Evolutionary conservation across 1,140 invertebrate species (phyloP).

Genomic region (Pseudomyrmex gracilis): DNA sequence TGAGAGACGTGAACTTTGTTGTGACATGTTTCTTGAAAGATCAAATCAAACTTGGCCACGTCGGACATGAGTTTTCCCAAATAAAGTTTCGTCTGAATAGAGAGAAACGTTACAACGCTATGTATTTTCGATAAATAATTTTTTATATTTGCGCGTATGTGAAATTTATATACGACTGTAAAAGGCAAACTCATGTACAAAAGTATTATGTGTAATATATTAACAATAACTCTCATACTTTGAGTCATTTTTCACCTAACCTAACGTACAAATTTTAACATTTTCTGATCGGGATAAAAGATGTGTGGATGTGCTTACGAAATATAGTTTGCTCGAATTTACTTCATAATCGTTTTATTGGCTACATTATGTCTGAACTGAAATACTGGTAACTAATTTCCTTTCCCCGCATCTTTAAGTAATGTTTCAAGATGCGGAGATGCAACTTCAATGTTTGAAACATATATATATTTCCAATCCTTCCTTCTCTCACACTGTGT

Average conservation of each 20-base stretch:
- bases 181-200: slow-evolving; percentile 31
- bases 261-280: not conserved
- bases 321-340: not conserved
- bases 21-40: too few relatives aligned
- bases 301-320: slow-evolving; percentile 8
- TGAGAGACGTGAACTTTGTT: too few relatives aligned
- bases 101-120: too few relatives aligned
- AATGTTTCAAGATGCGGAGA: slow-evolving; percentile 31
- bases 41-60: too few relatives aligned
- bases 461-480: slow-evolving; percentile 31
- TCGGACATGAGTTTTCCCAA: too few relatives aligned
- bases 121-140: not conserved
- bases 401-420: slow-evolving; percentile 15
- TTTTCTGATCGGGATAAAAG: slow-evolving; percentile 15
- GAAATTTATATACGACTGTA: not conserved
- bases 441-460: slow-evolving; percentile 32
- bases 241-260: too few relatives aligned
- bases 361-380: slow-evolving; percentile 65
- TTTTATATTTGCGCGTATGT: not conserved
- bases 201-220: slow-evolving; percentile 15
- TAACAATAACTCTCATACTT: not conserved
- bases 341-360: slow-evolving; percentile 71
- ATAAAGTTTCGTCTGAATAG: too few relatives aligned
- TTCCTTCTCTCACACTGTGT: slow-evolving; percentile 8
- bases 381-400: slow-evolving; percentile 61